Conservation (phyloP, 2,797 vertebrate species). For the Phaenicophaeus curvirostris region DNA sequence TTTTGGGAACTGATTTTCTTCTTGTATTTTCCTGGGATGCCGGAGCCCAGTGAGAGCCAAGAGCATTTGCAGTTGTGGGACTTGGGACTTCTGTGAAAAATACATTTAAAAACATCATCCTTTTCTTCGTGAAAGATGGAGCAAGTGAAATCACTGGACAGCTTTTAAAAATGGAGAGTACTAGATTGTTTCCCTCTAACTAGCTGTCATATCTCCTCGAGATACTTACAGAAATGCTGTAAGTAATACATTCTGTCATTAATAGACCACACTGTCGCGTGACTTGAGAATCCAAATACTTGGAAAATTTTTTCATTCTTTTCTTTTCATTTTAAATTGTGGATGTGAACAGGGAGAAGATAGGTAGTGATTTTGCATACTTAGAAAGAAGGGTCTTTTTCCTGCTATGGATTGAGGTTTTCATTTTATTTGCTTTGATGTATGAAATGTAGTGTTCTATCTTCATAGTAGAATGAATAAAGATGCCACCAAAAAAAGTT, state of each 20-base stretch:
- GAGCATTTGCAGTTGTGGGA: not conserved
- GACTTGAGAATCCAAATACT: not conserved
- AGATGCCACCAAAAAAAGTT: not conserved
- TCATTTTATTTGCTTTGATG: not conserved
- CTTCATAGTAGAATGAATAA: not conserved
- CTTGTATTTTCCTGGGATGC: not conserved
- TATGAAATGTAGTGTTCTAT: not conserved
- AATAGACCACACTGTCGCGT: not conserved
- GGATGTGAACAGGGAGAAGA: not conserved
- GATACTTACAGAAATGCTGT: not conserved
- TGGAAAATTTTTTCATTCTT: not conserved
- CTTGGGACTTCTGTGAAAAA: not conserved
- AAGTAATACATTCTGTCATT: not conserved
- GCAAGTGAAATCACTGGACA: not conserved
- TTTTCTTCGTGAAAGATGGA: not conserved
- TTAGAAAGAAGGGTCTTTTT: not conserved
- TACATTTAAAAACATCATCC: not conserved
- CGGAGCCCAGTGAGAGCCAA: not conserved
- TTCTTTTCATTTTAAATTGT: not conserved
- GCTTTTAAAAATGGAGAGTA: not conserved
- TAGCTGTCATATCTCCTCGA: not conserved
- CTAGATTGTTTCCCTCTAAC: not conserved
- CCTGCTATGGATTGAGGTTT: not conserved
- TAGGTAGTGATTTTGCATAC: not conserved
- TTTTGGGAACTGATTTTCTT: not conserved